Percentiles rank a stretch among this genome's conserved stretches.
These are phyloP conservation scores for Venturia canescens DNA, from an alignment of 1,140 invertebrate genomes.

Conservation along the genomic window DNA sequence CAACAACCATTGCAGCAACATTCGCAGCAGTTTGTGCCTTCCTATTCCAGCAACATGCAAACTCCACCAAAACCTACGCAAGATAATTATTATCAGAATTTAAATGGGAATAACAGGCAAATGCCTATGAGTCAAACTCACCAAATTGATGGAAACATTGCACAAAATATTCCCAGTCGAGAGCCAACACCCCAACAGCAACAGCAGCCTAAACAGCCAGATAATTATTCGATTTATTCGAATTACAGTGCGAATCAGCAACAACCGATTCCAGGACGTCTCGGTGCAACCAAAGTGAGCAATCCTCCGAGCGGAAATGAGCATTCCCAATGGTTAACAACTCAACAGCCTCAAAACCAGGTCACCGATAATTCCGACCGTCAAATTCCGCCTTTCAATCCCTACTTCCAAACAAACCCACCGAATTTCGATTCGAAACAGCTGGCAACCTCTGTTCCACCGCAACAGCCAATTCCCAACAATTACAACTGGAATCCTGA, in stretches of 20 bases:
- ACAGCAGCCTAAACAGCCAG: slow-evolving; percentile 47
- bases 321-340: slow-evolving; percentile 59
- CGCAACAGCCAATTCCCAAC: slow-evolving; percentile 31
- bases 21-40: slow-evolving; percentile 48
- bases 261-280: slow-evolving; percentile 53
- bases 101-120: slow-evolving; percentile 68
- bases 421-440: slow-evolving; percentile 19
- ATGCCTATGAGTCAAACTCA: slow-evolving; percentile 54
- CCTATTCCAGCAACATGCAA: slow-evolving; percentile 48
- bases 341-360: slow-evolving; percentile 50
- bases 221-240: slow-evolving; percentile 60
- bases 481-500: slow-evolving; percentile 68
- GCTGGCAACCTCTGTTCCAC: not conserved
- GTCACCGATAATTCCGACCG: not conserved
- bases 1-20: slow-evolving; percentile 57
- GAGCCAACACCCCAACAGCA: slow-evolving; percentile 57
- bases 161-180: slow-evolving; percentile 48
- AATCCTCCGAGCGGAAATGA: slow-evolving; percentile 49
- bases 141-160: slow-evolving; percentile 52
- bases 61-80: slow-evolving; percentile 61
- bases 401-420: slow-evolving; percentile 33
- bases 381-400: slow-evolving; percentile 10
- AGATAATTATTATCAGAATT: slow-evolving; percentile 70
- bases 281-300: slow-evolving; percentile 56
- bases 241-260: slow-evolving; percentile 68